Conservation (phyloP, 2,113 vertebrate genomes). For the Eptatretus burgeri region DNA sequence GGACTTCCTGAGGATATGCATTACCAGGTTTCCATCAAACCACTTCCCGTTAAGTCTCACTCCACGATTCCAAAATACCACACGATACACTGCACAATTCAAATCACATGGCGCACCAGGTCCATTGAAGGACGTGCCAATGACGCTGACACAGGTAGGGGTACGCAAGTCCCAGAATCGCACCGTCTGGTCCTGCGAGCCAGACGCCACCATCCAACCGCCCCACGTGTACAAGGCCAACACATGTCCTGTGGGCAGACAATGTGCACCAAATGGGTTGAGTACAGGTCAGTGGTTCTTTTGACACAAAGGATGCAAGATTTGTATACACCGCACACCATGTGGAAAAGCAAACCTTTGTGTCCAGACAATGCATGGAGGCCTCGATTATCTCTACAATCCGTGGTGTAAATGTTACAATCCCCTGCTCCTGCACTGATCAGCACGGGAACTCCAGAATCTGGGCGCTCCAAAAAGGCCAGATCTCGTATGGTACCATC, state of each 20-base stretch:
- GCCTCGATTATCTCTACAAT: constrained; percentile 71
- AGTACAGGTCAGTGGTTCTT: too few relatives aligned
- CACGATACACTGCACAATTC: not conserved
- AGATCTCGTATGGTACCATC: constrained; percentile 90
- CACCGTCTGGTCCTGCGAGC: constrained; percentile 88
- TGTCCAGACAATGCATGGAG: constrained; percentile 69
- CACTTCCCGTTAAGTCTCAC: too few relatives aligned
- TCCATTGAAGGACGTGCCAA: constrained; percentile 79
- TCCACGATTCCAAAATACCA: too few relatives aligned
- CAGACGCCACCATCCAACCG: constrained; percentile 95
- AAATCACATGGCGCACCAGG: constrained; percentile 26
- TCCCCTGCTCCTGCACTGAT: constrained; percentile 93
- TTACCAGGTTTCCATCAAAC: too few relatives aligned
- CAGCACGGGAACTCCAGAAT: constrained; percentile 75
- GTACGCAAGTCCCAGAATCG: constrained; percentile 90
- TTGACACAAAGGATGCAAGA: too few relatives aligned
- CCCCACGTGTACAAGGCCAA: constrained; percentile 93
- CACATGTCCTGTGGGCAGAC: constrained; percentile 39
- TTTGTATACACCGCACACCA: too few relatives aligned
- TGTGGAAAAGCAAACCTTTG: constrained; percentile 21
- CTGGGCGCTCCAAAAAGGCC: constrained; percentile 94
- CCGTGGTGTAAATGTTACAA: constrained; percentile 76
- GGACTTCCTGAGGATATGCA: constrained; percentile 27
- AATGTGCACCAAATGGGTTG: too few relatives aligned
- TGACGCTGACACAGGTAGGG: constrained; percentile 80